Conservation (phyloP, 2,113 vertebrate species). For the Egretta garzetta region DNA sequence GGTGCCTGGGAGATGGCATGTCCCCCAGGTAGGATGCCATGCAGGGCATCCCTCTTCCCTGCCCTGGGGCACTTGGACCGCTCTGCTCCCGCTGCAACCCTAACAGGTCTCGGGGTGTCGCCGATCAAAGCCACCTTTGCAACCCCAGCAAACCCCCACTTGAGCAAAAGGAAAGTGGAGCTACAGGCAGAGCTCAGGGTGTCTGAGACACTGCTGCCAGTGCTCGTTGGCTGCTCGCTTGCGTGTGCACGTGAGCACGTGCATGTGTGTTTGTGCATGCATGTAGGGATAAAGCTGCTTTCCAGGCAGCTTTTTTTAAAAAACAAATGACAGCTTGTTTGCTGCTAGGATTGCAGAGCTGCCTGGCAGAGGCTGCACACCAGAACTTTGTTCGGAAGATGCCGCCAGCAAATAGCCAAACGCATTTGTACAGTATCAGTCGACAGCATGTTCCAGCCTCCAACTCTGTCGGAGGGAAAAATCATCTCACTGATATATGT, state of each 20-base stretch:
- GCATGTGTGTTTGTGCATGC: neutral
- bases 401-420: neutral
- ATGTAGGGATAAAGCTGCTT: neutral
- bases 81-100: accelerated
- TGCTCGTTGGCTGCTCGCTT: neutral
- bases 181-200: neutral
- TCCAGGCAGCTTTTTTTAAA: neutral
- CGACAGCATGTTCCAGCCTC: neutral
- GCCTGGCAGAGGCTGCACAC: neutral
- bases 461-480: neutral
- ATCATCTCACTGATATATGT: neutral
- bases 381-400: neutral
- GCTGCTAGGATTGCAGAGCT: conserved; percentile 5
- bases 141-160: too few species aligned
- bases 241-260: accelerated
- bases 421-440: neutral
- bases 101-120: neutral
- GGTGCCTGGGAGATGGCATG: neutral
- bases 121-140: neutral
- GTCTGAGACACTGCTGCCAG: accelerated
- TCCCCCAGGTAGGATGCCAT: neutral
- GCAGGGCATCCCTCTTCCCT: neutral
- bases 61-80: accelerated
- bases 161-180: neutral
- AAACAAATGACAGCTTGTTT: conserved; percentile 8